Conservation (phyloP, 2,113 vertebrate species). For the Actenoides hombroni region DNA sequence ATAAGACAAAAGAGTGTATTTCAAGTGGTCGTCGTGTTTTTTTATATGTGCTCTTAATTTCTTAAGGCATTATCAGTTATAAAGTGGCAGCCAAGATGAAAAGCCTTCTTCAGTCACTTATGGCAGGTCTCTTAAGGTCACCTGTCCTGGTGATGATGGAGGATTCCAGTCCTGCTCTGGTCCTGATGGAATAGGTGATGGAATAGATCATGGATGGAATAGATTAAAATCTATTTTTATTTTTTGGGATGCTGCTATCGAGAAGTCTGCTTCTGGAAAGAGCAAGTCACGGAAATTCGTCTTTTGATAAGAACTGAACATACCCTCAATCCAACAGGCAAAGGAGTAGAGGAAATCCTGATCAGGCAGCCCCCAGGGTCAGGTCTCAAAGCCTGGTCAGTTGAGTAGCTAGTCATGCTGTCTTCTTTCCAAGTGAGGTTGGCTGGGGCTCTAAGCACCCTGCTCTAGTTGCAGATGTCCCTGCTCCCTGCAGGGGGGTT, state of each 20-base stretch:
- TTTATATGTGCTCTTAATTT: background rate
- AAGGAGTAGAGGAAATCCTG: background rate
- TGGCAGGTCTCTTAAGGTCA: background rate
- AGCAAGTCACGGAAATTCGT: background rate
- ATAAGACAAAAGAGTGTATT: background rate
- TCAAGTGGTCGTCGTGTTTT: background rate
- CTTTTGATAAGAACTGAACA: background rate
- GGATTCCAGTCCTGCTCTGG: background rate
- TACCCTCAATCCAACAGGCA: background rate
- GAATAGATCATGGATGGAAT: background rate
- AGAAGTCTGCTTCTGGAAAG: background rate
- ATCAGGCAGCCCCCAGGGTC: background rate
- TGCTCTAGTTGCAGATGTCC: background rate
- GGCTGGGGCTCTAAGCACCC: background rate
- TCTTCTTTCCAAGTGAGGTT: background rate
- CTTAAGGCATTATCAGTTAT: background rate
- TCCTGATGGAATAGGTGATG: background rate
- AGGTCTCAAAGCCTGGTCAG: background rate
- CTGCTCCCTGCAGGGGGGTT: no score
- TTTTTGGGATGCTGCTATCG: background rate
- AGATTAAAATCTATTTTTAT: background rate
- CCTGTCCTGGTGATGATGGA: background rate
- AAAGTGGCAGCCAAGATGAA: background rate
- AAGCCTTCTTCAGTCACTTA: background rate
- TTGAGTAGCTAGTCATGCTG: background rate